Evolutionary conservation across 2,113 vertebrate genomes (phyloP).

Genomic region (Balaeniceps rex): DNA sequence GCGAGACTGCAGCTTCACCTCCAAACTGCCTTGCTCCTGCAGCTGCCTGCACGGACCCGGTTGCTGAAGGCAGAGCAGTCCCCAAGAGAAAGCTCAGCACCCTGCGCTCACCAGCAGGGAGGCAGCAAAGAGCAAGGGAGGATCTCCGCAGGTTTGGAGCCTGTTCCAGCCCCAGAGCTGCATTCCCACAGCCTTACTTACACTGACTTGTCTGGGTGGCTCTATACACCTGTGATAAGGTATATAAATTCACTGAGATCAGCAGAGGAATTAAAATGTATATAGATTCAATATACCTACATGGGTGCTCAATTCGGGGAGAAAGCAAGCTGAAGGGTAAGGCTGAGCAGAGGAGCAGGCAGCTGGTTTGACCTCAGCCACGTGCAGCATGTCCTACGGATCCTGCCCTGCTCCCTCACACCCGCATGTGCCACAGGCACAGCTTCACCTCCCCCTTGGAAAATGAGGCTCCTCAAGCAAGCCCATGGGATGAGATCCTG

Average conservation of each 20-base stretch:
- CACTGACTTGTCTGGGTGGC: background rate
- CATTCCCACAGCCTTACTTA: background rate
- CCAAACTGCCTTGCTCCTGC: background rate
- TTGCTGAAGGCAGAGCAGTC: background rate
- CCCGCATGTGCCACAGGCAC: background rate
- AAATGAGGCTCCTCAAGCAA: background rate
- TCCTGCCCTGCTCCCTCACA: background rate
- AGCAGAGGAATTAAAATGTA: background rate
- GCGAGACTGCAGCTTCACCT: background rate
- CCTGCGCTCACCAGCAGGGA: accelerated
- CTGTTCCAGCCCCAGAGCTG: background rate
- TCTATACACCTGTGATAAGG: background rate
- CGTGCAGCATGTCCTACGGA: accelerated
- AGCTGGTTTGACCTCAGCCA: background rate
- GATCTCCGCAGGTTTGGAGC: background rate
- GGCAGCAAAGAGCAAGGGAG: background rate
- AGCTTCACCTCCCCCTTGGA: background rate
- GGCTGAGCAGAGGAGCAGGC: background rate
- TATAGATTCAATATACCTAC: background rate
- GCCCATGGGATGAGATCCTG: background rate
- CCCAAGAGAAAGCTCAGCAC: background rate
- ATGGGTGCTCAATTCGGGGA: accelerated
- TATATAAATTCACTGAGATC: background rate
- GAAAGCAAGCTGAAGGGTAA: background rate
- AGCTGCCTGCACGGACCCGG: background rate